phyloP scores from a whole-genome alignment of 2,888 invertebrate genomes.

The Drosophila atripex region DNA sequence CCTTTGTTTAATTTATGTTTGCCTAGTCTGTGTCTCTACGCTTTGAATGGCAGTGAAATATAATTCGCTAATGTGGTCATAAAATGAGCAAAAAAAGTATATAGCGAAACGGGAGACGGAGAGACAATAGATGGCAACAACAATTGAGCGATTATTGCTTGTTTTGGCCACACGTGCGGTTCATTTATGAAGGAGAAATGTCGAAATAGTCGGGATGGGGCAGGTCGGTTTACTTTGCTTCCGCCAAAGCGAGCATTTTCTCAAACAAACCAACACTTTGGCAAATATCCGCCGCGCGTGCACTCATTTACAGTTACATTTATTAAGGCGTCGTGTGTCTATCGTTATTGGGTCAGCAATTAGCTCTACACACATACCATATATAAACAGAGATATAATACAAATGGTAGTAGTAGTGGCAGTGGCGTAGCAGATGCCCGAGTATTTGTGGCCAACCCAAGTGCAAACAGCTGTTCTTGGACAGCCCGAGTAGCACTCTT shows the following conservation, averaged over 20 bases:
- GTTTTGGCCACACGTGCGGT: constrained; percentile 40
- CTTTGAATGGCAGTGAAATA: constrained; percentile 53
- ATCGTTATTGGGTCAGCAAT: constrained; percentile 70
- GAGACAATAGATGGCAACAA: constrained; percentile 31
- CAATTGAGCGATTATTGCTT: constrained; percentile 27
- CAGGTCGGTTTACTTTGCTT: constrained; percentile 19
- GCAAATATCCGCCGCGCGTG: constrained; percentile 62
- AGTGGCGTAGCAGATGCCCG: constrained; percentile 5
- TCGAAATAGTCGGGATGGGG: not conserved
- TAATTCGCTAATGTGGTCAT: constrained; percentile 66
- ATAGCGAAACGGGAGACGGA: constrained; percentile 24
- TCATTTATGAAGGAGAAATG: constrained; percentile 26
- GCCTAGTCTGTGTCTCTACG: constrained; percentile 43
- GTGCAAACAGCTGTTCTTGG: constrained; percentile 24
- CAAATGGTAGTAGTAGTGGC: not conserved
- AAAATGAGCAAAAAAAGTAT: constrained; percentile 47
- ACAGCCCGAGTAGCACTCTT: not conserved
- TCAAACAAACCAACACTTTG: constrained; percentile 15
- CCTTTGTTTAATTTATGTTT: constrained; percentile 58
- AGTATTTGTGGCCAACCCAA: constrained; percentile 16
- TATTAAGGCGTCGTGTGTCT: constrained; percentile 56
- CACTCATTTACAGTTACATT: constrained; percentile 57
- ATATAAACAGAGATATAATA: not conserved
- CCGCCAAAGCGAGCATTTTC: constrained; percentile 18
- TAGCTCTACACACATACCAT: constrained; percentile 37